Evolutionary conservation across 2,888 invertebrate species (phyloP), one percentile per base, ranked within the genome.

Genomic region (Ypsolopha scabrella): DNA sequence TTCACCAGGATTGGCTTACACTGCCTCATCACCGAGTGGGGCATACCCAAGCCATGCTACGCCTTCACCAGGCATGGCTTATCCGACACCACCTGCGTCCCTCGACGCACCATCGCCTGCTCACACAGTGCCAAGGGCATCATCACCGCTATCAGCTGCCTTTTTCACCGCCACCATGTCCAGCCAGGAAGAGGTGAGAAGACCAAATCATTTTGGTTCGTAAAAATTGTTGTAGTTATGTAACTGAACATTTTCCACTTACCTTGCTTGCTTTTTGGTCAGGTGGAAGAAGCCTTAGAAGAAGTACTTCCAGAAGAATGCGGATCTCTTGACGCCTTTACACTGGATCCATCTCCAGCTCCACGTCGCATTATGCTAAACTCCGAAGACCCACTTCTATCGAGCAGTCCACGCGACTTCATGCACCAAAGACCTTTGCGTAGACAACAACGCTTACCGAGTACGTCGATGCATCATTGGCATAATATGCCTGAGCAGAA

Each of bases 21-120:
- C 78, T 13, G 85, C 80, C 13, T 68, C 80, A 6, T 85, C 85
- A 6, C 83, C 83, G 3, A 72, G 75, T 45, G 79, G 77, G 50
- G 83, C 82, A 59, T 41, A 41, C 11, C 34, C 43, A 13, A 80
- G 75, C 43, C 83, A 82, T 51, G 71, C 83, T 3, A 75, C 79
- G 52, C 72, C 80, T 53, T 93, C 93, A n/a, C 93, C 93, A 0
- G 91, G 92, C 39, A 88, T 95, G 41, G 74, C 93, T 24, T 95
- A 95, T 68, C 95, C 95, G 2, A 95, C 95, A 7, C 95, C 95
- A 24, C 95, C 95, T 6, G 94, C 95, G 1, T 95, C 94, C 60
- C 94, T 94, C 62, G 95, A 94, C 79, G 94, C 94, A 24, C 90
- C 92, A 54, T 90, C 91, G 56, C 92, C 92, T 55, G 78, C 80